These are phyloP conservation scores for Ornithorhynchus anatinus DNA, from an alignment of 2,113 vertebrate species.

Conservation along the genomic window DNA sequence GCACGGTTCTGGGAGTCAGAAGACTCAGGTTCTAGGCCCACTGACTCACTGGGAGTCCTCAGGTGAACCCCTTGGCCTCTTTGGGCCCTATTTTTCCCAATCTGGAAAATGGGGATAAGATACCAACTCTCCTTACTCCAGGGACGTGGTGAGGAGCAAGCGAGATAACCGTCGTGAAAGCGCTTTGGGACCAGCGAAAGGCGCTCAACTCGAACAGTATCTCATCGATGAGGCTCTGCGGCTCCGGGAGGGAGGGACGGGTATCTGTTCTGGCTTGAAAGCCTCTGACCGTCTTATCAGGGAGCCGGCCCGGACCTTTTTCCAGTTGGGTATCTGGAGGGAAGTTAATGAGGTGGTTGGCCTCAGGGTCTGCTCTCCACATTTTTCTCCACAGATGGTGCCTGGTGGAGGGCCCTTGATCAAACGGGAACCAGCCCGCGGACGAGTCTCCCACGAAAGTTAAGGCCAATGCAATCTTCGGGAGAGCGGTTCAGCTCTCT, in stretches of 20 bases:
- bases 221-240: no score
- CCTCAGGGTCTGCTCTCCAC: not conserved
- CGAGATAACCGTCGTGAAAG: no score
- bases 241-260: not conserved
- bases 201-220: no score
- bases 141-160: no score
- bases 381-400: not conserved
- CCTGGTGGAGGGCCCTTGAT: not conserved
- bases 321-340: not conserved
- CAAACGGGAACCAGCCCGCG: constrained; percentile 8
- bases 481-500: not conserved
- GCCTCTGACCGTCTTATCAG: not conserved
- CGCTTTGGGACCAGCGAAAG: no score
- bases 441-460: not conserved
- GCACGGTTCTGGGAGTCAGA: no score
- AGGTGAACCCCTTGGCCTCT: no score
- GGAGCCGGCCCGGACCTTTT: not conserved
- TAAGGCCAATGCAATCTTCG: not conserved
- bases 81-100: no score
- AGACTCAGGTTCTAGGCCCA: no score
- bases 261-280: not conserved
- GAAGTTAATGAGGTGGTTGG: not conserved
- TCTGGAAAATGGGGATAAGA: no score
- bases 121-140: no score
- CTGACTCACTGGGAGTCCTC: no score